Evolutionary conservation across 1,140 invertebrate genomes (phyloP).

Genomic region (Lethrus apterus): DNA sequence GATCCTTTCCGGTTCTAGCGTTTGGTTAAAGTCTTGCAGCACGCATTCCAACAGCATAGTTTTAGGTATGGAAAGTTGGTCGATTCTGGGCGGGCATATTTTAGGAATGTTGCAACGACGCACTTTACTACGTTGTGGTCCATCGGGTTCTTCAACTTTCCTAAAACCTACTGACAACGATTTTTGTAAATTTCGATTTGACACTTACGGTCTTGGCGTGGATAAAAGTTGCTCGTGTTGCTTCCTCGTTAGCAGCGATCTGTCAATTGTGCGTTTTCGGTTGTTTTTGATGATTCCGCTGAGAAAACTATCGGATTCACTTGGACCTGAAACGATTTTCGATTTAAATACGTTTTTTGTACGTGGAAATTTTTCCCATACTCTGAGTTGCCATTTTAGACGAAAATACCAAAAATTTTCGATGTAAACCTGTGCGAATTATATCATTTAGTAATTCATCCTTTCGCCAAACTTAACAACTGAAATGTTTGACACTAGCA

Average conservation of each 20-base stretch:
- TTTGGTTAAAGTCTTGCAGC: not conserved
- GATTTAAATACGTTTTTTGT: too few species aligned
- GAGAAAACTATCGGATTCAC: too few species aligned
- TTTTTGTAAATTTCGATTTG: not conserved
- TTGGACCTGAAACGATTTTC: too few species aligned
- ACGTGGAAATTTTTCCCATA: too few species aligned
- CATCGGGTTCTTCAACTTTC: not conserved
- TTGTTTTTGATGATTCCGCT: too few species aligned
- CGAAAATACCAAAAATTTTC: too few species aligned
- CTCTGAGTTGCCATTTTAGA: too few species aligned
- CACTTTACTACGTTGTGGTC: not conserved
- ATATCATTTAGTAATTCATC: too few species aligned
- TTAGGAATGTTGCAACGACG: constrained; percentile 7
- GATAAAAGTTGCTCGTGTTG: constrained; percentile 2
- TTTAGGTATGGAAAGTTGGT: constrained; percentile 3
- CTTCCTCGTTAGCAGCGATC: not conserved
- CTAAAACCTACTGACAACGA: not conserved
- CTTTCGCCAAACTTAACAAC: too few species aligned
- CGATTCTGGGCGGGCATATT: constrained; percentile 8
- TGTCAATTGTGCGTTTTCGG: constrained; percentile 2
- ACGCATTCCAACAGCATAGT: not conserved
- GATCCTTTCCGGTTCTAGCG: constrained; percentile 1
- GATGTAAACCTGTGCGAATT: too few species aligned
- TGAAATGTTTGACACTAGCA: too few species aligned
- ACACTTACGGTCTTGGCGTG: constrained; percentile 4